Conservation (phyloP, 1,140 invertebrate species). For the Arctopsyche grandis region DNA sequence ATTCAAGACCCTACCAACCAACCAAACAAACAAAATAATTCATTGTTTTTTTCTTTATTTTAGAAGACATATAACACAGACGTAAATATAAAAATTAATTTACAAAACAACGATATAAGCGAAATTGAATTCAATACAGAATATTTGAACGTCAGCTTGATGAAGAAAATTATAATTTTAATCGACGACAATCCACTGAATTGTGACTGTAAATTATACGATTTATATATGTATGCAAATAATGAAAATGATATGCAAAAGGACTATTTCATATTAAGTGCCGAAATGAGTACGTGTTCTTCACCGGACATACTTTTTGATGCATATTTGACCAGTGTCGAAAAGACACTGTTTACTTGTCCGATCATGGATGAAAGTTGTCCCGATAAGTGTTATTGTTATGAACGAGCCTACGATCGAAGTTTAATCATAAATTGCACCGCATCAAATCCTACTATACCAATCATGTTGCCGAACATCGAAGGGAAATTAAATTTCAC, state of each 20-base stretch:
- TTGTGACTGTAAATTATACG: constrained; percentile 72
- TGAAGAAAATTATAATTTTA: constrained; percentile 41
- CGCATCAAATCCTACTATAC: constrained; percentile 57
- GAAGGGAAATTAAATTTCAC: constrained; percentile 54
- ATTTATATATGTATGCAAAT: constrained; percentile 66
- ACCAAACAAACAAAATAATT: constrained; percentile 55
- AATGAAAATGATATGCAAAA: constrained; percentile 56
- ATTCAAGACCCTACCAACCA: constrained; percentile 69
- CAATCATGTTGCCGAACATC: constrained; percentile 57
- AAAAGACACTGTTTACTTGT: constrained; percentile 59
- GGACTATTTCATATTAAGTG: constrained; percentile 60
- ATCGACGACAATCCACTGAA: constrained; percentile 72
- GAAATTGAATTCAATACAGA: constrained; percentile 60
- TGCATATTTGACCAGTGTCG: constrained; percentile 56
- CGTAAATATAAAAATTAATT: constrained; percentile 59
- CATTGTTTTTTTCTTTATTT: constrained; percentile 42
- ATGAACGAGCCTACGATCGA: constrained; percentile 60
- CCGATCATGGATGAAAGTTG: constrained; percentile 60
- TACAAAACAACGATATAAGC: constrained; percentile 67
- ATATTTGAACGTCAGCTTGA: constrained; percentile 47
- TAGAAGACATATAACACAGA: constrained; percentile 45
- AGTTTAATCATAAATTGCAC: constrained; percentile 68
- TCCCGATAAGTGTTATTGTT: constrained; percentile 65
- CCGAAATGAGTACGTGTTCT: constrained; percentile 62
- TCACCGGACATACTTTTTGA: constrained; percentile 54